Conservation (phyloP, 2,113 vertebrate genomes). For the Maylandia zebra region DNA sequence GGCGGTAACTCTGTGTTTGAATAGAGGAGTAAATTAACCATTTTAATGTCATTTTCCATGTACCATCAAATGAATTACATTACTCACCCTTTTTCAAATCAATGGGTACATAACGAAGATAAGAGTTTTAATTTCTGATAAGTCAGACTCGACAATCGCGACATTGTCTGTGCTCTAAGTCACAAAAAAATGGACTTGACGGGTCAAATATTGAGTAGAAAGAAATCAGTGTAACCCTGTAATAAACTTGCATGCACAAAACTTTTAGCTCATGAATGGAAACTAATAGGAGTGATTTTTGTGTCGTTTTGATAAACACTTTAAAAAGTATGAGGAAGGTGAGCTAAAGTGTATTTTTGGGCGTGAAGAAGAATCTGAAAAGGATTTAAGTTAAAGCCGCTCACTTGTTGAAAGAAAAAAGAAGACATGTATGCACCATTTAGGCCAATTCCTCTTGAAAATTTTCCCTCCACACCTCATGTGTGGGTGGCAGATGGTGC, state of each 20-base stretch:
- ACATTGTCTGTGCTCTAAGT: constrained; percentile 35
- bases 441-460: constrained; percentile 5
- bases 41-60: constrained; percentile 41
- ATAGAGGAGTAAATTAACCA: constrained; percentile 52
- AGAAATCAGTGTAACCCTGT: background rate
- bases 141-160: constrained; percentile 10
- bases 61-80: constrained; percentile 34
- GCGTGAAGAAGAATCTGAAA: background rate
- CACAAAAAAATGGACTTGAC: constrained; percentile 33
- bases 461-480: constrained; percentile 27
- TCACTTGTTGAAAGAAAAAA: background rate
- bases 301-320: background rate
- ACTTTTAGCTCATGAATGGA: background rate
- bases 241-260: constrained; percentile 5
- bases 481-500: constrained; percentile 49
- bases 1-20: constrained; percentile 31
- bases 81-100: constrained; percentile 12
- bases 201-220: constrained; percentile 26
- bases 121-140: constrained; percentile 58
- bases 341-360: background rate
- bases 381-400: background rate
- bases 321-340: background rate
- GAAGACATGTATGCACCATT: background rate
- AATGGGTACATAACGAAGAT: constrained; percentile 41
- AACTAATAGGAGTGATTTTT: background rate